Percentiles rank a stretch among this genome's conserved stretches.
Conservation (phyloP, 1,140 invertebrate species). For the Dendrolimus kikuchii region DNA sequence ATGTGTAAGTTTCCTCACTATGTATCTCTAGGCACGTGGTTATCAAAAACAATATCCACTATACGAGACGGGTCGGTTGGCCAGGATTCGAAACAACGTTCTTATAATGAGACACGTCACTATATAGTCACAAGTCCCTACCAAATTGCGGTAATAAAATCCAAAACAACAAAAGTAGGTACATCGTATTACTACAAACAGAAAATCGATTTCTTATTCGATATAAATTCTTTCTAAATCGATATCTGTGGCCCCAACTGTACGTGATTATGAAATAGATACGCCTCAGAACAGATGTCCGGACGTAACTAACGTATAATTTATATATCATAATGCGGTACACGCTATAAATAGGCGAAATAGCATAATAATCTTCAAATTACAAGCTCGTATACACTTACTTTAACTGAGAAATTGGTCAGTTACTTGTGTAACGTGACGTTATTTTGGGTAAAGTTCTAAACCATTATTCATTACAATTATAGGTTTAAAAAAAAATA, state of each 20-base stretch:
- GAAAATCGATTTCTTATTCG: slow-evolving; percentile 4
- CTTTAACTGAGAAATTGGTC: slow-evolving; percentile 2
- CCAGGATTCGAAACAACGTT: too few relatives aligned
- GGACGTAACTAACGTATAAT: slow-evolving; percentile 31
- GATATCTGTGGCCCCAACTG: slow-evolving; percentile 20
- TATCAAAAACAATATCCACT: too few relatives aligned
- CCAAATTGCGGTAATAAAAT: too few relatives aligned
- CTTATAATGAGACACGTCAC: too few relatives aligned
- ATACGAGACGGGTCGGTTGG: too few relatives aligned
- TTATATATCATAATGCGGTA: slow-evolving; percentile 28
- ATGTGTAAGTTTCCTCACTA: too few relatives aligned
- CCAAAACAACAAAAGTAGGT: too few relatives aligned
- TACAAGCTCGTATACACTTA: slow-evolving; percentile 23
- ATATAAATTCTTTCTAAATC: not conserved
- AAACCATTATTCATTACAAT: too few relatives aligned
- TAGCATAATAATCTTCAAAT: slow-evolving; percentile 39
- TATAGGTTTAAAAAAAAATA: too few relatives aligned
- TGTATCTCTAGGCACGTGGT: too few relatives aligned
- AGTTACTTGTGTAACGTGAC: not conserved
- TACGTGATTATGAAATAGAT: slow-evolving; percentile 34
- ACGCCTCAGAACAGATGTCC: slow-evolving; percentile 28
- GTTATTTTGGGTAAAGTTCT: not conserved
- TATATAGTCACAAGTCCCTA: too few relatives aligned
- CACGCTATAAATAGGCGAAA: slow-evolving; percentile 30
- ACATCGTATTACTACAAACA: not conserved